phyloP scores from a whole-genome alignment of 2,113 vertebrate species.

The Pipa parva region DNA sequence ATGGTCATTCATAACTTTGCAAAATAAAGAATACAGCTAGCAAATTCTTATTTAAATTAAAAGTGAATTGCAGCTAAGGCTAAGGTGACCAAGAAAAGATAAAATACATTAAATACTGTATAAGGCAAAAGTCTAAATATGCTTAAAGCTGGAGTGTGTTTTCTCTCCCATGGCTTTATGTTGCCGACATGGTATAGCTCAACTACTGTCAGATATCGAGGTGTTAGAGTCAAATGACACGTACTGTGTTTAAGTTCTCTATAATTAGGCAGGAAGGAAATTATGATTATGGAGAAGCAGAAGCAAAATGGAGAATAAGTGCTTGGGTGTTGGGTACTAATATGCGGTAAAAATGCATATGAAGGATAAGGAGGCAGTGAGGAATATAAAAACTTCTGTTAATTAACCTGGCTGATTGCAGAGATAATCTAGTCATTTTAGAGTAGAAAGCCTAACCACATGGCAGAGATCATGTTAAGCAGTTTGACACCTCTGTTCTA shows the following conservation, averaged over 20 bases:
- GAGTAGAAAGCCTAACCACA: constrained; percentile 36
- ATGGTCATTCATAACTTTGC: no score
- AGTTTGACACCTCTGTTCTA: constrained; percentile 49
- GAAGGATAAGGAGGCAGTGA: constrained; percentile 37
- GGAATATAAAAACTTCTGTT: constrained; percentile 41
- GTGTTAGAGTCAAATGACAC: constrained; percentile 41
- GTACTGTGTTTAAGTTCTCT: constrained; percentile 32
- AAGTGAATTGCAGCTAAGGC: no score
- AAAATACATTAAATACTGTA: no score
- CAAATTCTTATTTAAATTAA: no score
- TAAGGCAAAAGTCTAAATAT: no score
- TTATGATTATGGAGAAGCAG: constrained; percentile 29
- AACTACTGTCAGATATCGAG: constrained; percentile 13
- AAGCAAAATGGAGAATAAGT: constrained; percentile 9
- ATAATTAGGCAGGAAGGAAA: constrained; percentile 41
- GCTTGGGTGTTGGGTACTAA: constrained; percentile 38
- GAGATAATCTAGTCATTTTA: constrained; percentile 46
- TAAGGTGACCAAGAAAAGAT: no score
- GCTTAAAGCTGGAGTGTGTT: no score
- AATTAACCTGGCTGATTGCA: constrained; percentile 47
- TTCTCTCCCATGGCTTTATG: neutral
- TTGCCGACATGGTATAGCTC: neutral
- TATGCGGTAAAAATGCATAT: constrained; percentile 15
- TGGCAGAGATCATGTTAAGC: constrained; percentile 51
- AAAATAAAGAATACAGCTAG: no score